A percentile compares a stretch with the other conserved stretches of the same genome.
Conservation (phyloP, 2,888 invertebrate species). For the Protodeltote pygarga region DNA sequence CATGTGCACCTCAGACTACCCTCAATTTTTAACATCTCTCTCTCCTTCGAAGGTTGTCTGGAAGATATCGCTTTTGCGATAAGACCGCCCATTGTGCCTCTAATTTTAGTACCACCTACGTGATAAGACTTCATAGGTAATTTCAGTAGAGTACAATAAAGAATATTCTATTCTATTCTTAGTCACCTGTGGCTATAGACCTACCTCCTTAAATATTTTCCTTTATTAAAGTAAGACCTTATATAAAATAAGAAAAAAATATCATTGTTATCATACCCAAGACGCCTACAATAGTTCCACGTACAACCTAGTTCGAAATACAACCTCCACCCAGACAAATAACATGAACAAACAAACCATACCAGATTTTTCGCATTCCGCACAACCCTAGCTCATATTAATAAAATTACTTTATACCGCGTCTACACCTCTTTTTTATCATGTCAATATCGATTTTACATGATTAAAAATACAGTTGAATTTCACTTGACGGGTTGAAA, state of each 20-base stretch:
- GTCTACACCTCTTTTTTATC: conserved; percentile 37
- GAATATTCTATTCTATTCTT: too few relatives aligned
- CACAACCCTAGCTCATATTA: conserved; percentile 55
- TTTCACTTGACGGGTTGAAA: conserved; percentile 31
- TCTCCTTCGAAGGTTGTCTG: too few relatives aligned
- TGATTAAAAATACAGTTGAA: conserved; percentile 36
- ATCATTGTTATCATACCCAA: background rate
- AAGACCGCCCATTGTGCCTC: too few relatives aligned
- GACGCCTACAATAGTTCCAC: conserved; percentile 1
- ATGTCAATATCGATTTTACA: conserved; percentile 36
- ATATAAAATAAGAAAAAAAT: background rate
- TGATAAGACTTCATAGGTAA: too few relatives aligned
- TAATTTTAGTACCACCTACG: too few relatives aligned
- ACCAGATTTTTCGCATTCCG: conserved; percentile 36
- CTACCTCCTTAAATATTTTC: too few relatives aligned
- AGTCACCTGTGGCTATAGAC: too few relatives aligned
- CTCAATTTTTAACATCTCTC: too few relatives aligned
- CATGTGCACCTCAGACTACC: too few relatives aligned
- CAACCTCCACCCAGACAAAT: conserved; percentile 11
- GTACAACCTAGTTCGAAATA: conserved; percentile 4
- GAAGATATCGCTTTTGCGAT: too few relatives aligned
- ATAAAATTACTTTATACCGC: conserved; percentile 72
- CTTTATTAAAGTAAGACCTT: background rate
- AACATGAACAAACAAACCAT: conserved; percentile 23
- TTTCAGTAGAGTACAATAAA: too few relatives aligned